These are phyloP conservation scores for Sigmodon hispidus DNA, from an alignment of 2,113 vertebrate species.

Conservation along the genomic window DNA sequence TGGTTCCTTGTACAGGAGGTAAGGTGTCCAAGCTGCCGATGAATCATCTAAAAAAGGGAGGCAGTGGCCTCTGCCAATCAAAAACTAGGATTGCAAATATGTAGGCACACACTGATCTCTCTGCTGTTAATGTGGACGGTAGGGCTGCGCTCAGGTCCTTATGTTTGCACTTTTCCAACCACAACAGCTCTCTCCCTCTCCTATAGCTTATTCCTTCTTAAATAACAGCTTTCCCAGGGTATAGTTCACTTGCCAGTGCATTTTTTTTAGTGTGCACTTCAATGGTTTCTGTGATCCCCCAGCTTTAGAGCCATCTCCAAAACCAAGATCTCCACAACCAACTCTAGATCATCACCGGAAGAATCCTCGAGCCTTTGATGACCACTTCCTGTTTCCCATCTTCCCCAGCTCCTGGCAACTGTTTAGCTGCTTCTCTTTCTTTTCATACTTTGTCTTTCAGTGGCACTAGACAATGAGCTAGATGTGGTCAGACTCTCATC, in stretches of 20 bases:
- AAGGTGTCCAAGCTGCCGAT: neutral
- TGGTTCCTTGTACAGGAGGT: neutral
- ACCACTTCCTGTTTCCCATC: neutral
- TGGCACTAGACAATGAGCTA: neutral
- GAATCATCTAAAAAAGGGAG: no score
- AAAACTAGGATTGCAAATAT: no score
- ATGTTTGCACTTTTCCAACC: neutral
- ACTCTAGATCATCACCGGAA: neutral
- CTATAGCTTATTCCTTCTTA: neutral
- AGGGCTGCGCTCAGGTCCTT: neutral
- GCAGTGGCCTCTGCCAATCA: neutral
- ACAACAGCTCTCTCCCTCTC: neutral
- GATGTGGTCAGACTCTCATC: neutral
- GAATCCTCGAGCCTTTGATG: neutral
- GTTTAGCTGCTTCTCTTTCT: neutral
- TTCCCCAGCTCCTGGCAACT: neutral
- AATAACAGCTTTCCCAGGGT: neutral
- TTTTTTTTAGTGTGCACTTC: neutral
- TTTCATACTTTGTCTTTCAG: neutral
- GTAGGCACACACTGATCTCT: neutral
- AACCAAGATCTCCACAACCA: no score
- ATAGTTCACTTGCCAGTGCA: neutral
- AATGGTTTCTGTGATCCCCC: neutral
- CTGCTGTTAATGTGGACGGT: neutral
- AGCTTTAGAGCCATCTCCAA: neutral